A percentile compares a stretch with the other conserved stretches of the same genome.
phyloP scores from a whole-genome alignment of 2,113 vertebrate genomes.

The Nettapus auritus region DNA sequence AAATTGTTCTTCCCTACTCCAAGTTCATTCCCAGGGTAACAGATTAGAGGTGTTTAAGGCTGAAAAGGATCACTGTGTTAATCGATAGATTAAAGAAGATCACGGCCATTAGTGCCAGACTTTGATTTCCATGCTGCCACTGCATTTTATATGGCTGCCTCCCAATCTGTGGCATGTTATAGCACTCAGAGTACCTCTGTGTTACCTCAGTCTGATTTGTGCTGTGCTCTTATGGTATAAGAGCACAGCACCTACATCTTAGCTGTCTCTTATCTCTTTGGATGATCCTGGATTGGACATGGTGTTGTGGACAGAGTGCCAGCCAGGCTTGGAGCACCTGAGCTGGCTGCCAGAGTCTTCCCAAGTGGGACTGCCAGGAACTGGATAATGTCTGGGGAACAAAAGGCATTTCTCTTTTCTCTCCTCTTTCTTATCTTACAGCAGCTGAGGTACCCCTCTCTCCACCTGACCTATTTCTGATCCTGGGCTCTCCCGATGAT shows the following conservation, averaged over 20 bases:
- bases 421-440: background rate
- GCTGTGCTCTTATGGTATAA: background rate
- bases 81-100: constrained; percentile 61
- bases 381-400: background rate
- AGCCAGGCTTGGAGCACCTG: background rate
- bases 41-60: constrained; percentile 36
- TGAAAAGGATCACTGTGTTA: constrained; percentile 41
- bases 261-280: background rate
- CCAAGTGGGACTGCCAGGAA: background rate
- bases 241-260: background rate
- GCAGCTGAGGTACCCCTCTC: background rate
- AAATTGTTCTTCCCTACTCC: constrained; percentile 1
- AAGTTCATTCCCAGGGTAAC: constrained; percentile 35
- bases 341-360: background rate
- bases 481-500: background rate
- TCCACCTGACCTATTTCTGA: background rate
- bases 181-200: background rate
- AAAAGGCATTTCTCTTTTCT: background rate
- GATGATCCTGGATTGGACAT: background rate
- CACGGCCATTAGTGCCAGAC: background rate
- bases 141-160: constrained; percentile 6
- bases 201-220: background rate
- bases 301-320: background rate
- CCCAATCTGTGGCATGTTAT: background rate
- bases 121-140: constrained; percentile 40